Evolutionary conservation across 2,888 invertebrate genomes (phyloP).

Genomic region (Zhuqinia jingwanae): DNA sequence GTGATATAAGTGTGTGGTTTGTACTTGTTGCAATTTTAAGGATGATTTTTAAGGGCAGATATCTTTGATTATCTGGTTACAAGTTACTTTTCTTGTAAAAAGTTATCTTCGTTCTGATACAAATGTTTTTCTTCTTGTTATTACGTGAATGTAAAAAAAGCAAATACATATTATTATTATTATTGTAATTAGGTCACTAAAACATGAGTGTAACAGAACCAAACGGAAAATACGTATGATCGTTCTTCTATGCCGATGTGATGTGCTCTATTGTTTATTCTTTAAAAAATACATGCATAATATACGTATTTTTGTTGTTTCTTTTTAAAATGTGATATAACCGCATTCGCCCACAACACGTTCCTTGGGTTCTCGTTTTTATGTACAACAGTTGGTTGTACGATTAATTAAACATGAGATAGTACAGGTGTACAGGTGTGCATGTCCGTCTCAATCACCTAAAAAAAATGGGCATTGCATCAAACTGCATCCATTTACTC

Average conservation of each 20-base stretch:
- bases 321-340: not conserved
- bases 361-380: not conserved
- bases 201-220: slow-evolving; percentile 41
- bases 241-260: not conserved
- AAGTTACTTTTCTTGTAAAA: not conserved
- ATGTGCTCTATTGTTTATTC: not conserved
- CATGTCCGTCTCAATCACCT: not conserved
- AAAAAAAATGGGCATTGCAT: not conserved
- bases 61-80: not conserved
- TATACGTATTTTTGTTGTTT: slow-evolving; percentile 22
- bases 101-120: slow-evolving; percentile 1
- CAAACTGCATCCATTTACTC: not conserved
- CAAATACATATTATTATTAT: not conserved
- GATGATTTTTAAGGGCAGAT: not conserved
- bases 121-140: slow-evolving; percentile 3
- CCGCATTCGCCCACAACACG: slow-evolving; percentile 18
- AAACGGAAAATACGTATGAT: slow-evolving; percentile 30
- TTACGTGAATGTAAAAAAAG: not conserved
- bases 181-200: slow-evolving; percentile 48
- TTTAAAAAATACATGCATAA: not conserved
- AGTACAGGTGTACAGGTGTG: slow-evolving; percentile 8
- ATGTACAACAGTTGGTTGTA: slow-evolving; percentile 15
- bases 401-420: slow-evolving; percentile 44
- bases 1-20: not conserved
- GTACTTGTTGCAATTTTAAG: not conserved